A percentile compares a stretch with the other conserved stretches of the same genome.
Conservation (phyloP, 2,888 invertebrate genomes). For the Drosophila anomalipes region DNA sequence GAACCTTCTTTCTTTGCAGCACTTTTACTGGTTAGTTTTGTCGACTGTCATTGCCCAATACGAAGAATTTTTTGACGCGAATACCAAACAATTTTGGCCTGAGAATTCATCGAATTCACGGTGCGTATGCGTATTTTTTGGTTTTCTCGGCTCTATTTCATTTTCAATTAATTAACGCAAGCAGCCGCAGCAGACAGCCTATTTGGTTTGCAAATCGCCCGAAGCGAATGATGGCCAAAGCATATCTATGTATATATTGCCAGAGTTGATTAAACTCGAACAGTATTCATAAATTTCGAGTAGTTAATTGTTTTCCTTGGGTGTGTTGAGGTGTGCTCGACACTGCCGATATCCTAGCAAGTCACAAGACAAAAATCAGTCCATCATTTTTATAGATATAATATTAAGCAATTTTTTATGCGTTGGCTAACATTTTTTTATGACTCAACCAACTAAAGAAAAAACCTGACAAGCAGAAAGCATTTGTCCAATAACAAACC, state of each 20-base stretch:
- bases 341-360: constrained; percentile 15
- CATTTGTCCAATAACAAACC: no score
- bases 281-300: constrained; percentile 6
- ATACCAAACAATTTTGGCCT: constrained; percentile 44
- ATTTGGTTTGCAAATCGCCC: constrained; percentile 59
- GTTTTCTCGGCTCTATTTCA: background rate
- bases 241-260: background rate
- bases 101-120: constrained; percentile 41
- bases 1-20: background rate
- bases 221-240: constrained; percentile 13
- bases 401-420: no score
- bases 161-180: constrained; percentile 63
- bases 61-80: constrained; percentile 54
- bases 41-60: constrained; percentile 55
- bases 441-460: background rate
- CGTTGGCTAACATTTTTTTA: no score
- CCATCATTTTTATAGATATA: no score
- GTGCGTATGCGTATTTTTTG: constrained; percentile 59
- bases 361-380: background rate
- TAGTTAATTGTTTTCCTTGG: background rate
- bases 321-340: background rate
- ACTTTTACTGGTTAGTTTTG: constrained; percentile 7
- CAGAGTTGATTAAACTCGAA: constrained; percentile 36
- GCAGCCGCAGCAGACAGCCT: constrained; percentile 1
- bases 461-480: no score